Evolutionary conservation across 2,113 vertebrate species (phyloP).

Genomic region (Heptranchias perlo): DNA sequence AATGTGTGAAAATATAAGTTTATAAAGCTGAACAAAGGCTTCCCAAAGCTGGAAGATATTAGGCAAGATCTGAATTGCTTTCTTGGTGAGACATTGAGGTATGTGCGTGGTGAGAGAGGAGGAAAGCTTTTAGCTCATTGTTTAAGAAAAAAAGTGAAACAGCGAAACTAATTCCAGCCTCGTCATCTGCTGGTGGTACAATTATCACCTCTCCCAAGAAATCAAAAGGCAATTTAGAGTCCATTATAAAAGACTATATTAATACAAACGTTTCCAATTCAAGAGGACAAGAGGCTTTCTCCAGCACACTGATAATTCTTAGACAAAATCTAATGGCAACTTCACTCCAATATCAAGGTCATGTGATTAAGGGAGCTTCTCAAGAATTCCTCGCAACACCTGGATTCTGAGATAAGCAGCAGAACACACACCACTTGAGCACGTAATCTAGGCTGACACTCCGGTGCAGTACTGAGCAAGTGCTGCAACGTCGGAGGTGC

Average conservation of each 20-base stretch:
- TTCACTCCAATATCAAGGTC: not conserved
- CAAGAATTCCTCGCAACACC: not conserved
- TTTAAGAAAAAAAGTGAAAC: not conserved
- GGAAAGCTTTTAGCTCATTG: not conserved
- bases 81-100: not conserved
- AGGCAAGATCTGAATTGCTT: not conserved
- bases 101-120: not conserved
- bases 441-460: not conserved
- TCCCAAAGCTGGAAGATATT: not conserved
- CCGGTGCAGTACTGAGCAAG: not conserved
- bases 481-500: not conserved
- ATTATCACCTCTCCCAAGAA: not conserved
- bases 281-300: not conserved
- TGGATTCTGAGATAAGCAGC: not conserved
- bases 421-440: not conserved
- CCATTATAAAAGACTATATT: not conserved
- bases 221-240: slow-evolving; percentile 17
- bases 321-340: not conserved
- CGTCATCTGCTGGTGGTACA: not conserved
- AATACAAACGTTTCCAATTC: not conserved
- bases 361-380: not conserved
- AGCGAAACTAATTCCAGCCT: slow-evolving; percentile 14
- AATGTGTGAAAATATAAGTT: not conserved
- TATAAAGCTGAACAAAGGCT: not conserved
- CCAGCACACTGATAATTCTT: not conserved